Evolutionary conservation across 2,888 invertebrate species (phyloP).

Genomic region (Tipula helvola): DNA sequence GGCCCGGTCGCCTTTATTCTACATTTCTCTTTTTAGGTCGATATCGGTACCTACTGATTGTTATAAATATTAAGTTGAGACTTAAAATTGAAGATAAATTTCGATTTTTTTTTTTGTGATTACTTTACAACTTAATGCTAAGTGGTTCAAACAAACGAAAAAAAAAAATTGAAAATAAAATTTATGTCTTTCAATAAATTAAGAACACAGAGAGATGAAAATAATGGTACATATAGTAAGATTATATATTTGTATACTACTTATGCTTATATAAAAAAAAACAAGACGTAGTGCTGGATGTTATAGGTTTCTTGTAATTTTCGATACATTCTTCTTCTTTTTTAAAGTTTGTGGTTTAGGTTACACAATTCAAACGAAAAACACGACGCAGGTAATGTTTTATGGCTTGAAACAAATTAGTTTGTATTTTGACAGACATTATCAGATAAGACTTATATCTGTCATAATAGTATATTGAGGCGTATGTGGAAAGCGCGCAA

Average conservation of each 20-base stretch:
- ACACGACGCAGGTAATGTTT: not conserved
- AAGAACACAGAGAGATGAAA: not conserved
- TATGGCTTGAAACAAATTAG: not conserved
- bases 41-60: not conserved
- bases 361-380: not conserved
- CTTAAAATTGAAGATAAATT: not conserved
- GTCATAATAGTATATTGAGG: not conserved
- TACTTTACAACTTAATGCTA: constrained; percentile 11
- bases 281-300: not conserved
- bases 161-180: not conserved
- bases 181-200: constrained; percentile 4
- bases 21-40: not conserved
- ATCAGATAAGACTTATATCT: not conserved
- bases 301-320: not conserved
- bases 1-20: not conserved
- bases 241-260: not conserved
- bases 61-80: not conserved
- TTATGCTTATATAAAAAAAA: not conserved
- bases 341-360: not conserved
- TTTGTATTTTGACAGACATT: not conserved
- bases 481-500: no score
- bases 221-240: not conserved
- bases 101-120: not conserved
- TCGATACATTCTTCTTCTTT: not conserved
- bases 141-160: constrained; percentile 9